A percentile compares a stretch with the other conserved stretches of the same genome.
Evolutionary conservation across 2,888 invertebrate genomes (phyloP).

Genomic region (Aquatica leii): DNA sequence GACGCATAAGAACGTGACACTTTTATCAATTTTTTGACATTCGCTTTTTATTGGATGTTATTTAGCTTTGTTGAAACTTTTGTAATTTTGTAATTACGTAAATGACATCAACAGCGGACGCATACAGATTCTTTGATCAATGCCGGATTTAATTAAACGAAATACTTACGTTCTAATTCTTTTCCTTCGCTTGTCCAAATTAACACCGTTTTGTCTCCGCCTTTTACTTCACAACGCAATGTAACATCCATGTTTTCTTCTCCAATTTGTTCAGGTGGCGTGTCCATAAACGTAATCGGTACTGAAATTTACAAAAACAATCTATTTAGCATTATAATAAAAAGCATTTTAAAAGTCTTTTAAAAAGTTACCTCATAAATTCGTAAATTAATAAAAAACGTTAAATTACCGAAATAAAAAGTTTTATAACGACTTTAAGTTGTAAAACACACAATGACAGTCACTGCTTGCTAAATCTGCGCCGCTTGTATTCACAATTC

Average conservation of each 20-base stretch:
- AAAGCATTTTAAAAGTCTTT: background rate
- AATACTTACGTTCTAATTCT: slow-evolving; percentile 71
- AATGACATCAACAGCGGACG: background rate
- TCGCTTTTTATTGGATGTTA: slow-evolving; percentile 23
- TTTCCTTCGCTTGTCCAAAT: slow-evolving; percentile 80
- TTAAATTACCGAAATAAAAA: no score
- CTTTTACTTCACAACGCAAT: slow-evolving; percentile 68
- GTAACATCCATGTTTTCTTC: slow-evolving; percentile 63
- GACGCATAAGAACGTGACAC: slow-evolving; percentile 31
- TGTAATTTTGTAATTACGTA: slow-evolving; percentile 17
- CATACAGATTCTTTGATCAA: slow-evolving; percentile 3
- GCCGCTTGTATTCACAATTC: no score
- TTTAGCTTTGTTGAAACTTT: slow-evolving; percentile 16
- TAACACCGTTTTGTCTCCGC: slow-evolving; percentile 72
- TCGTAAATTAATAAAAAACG: no score
- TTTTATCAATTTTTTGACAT: slow-evolving; percentile 31
- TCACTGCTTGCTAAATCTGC: no score
- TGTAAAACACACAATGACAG: no score
- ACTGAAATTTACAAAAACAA: slow-evolving; percentile 58
- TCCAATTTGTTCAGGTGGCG: slow-evolving; percentile 62
- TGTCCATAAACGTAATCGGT: slow-evolving; percentile 66
- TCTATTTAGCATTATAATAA: background rate
- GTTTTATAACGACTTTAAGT: no score
- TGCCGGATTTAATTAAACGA: slow-evolving; percentile 22
- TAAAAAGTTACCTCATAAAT: no score